Conservation (phyloP, 37 sponge, comb jelly and placozoan genomes). For the Ianthella basta region DNA sequence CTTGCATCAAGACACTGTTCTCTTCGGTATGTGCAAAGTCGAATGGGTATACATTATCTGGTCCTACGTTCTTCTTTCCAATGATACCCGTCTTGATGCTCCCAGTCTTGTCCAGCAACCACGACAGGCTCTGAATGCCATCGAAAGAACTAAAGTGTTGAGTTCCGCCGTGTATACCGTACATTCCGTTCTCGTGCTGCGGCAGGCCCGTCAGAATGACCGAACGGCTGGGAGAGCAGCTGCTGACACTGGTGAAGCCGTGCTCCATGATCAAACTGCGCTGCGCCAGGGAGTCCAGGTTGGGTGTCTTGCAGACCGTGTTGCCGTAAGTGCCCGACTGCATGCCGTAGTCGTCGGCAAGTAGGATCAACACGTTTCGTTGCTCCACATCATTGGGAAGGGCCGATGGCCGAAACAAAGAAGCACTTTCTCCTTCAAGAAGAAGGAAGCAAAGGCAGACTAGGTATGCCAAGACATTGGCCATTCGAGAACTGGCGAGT, state of each 20-base stretch:
- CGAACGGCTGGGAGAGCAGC: constrained; percentile 85
- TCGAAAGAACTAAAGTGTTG: constrained; percentile 75
- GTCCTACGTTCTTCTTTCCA: constrained; percentile 87
- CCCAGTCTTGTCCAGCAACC: constrained; percentile 56
- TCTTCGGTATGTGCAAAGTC: constrained; percentile 67
- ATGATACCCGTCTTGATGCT: constrained; percentile 70
- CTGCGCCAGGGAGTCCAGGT: constrained; percentile 56
- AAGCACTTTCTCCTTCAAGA: too few relatives aligned
- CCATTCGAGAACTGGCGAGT: too few relatives aligned
- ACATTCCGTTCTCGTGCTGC: constrained; percentile 87
- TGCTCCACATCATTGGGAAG: neutral
- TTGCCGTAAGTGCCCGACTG: constrained; percentile 61
- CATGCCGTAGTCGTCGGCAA: constrained; percentile 71
- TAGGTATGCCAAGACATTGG: too few relatives aligned
- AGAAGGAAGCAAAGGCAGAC: too few relatives aligned
- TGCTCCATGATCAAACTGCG: constrained; percentile 39
- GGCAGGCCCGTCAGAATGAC: constrained; percentile 72
- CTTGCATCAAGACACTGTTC: constrained; percentile 48
- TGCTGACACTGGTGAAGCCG: constrained; percentile 76
- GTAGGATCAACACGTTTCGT: constrained; percentile 67
- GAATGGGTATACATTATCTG: constrained; percentile 74
- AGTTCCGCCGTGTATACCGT: constrained; percentile 61
- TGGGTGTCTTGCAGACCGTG: constrained; percentile 61
- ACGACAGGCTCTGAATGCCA: constrained; percentile 63
- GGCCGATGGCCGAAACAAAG: too few relatives aligned